phyloP scores from a whole-genome alignment of 1,140 invertebrate species.

The Lepidurus packardi region DNA sequence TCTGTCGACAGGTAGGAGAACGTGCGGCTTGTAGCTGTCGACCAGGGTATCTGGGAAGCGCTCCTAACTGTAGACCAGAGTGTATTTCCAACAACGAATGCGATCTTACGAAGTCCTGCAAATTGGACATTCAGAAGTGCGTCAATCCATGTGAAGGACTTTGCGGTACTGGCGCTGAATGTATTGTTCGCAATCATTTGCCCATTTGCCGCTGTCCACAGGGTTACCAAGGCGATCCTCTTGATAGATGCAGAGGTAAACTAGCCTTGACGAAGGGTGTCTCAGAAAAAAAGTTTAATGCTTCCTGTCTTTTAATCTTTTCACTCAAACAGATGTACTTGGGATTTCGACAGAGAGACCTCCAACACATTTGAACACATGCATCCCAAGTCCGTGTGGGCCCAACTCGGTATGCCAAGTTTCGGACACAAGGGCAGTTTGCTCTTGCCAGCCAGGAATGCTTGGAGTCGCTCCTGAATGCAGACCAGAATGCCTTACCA shows the following conservation, averaged over 20 bases:
- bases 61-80: constrained; percentile 43
- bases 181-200: constrained; percentile 71
- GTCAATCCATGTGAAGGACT: constrained; percentile 69
- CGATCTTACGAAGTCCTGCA: constrained; percentile 69
- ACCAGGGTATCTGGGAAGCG: constrained; percentile 78
- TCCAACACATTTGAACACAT: constrained; percentile 42
- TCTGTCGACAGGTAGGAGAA: constrained; percentile 67
- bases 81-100: constrained; percentile 79
- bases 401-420: constrained; percentile 44
- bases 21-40: constrained; percentile 74
- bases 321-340: neutral
- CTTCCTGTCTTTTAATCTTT: no score
- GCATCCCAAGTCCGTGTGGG: constrained; percentile 43
- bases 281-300: no score
- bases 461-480: constrained; percentile 62
- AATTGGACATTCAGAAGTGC: constrained; percentile 66
- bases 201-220: constrained; percentile 74
- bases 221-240: constrained; percentile 74
- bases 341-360: neutral
- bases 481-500: constrained; percentile 76
- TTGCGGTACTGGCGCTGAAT: constrained; percentile 76
- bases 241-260: constrained; percentile 55
- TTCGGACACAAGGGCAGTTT: neutral
- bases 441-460: constrained; percentile 52
- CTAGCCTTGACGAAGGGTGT: no score